Base-by-base conservation (phyloP, 2,113 vertebrate species). In the Ardeotis arabs region DNA sequence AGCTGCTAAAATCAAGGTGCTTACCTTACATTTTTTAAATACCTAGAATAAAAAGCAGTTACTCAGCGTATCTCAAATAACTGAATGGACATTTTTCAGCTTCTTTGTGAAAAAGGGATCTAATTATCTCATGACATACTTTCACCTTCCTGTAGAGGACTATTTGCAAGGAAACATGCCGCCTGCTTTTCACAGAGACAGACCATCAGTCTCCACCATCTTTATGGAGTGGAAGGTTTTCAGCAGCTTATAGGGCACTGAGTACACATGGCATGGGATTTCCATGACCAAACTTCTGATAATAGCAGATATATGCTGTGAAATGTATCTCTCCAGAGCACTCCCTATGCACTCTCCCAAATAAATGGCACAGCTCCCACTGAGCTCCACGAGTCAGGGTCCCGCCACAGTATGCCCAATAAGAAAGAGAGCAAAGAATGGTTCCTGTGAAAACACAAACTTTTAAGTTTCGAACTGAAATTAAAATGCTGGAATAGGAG, bases 1-100 rank as follows among this genome's bases (percentile, higher is more conserved):
- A 94, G 99, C 99, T 31, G 99, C 99, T 52, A 99, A 99, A 97
- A 99, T 99, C 91, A 99, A 99, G 99, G 99, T 99, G 86, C 52
- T 47, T 70, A 29, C 55, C 35, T 45, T 78, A 35, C 1, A 3
- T 9, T 62, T 89, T 67, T 93, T 22, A 63, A 90, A 73, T 50
- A 44, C 9, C 41, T 74, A 85, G 45, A 89, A 56, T 68, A 78
- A 91, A 93, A 96, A 83, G 15, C 37, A 69, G 9, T 10, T 58
- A 62, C 19, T 81, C 53, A 14, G 33, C 7, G 2, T 28, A 59
- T 20, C 23, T 85, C 35, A 80, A 79, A 44, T 77, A 87, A 76
- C 25, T 37, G 52, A 76, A 55, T 0, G 3, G n/a, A 44, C 23
- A 35, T 5, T 91, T 89, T 94, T 82, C 47, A 87, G 25, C 50